Conservation (phyloP, 1,140 invertebrate genomes). For the Samia ricini region DNA sequence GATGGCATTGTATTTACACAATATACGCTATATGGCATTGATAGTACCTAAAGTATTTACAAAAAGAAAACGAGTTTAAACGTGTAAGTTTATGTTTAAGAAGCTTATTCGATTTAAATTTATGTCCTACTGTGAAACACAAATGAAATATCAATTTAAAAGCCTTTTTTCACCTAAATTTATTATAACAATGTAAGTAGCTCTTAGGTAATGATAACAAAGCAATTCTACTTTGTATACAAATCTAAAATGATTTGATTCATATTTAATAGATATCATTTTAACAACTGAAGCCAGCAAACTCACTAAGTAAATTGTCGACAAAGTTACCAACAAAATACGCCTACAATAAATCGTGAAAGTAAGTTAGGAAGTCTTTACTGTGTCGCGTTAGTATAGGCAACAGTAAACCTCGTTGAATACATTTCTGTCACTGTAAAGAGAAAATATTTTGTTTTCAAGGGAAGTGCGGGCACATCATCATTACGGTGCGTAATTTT, state of each 20-base stretch:
- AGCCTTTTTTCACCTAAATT: too few species aligned
- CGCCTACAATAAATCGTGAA: constrained; percentile 19
- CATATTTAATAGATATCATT: background rate
- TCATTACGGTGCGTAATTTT: constrained; percentile 75
- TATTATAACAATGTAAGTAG: too few species aligned
- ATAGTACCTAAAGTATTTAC: background rate
- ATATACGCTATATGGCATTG: background rate
- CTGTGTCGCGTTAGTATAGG: constrained; percentile 15
- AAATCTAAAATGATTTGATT: too few species aligned
- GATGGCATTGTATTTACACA: background rate
- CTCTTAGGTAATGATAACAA: too few species aligned
- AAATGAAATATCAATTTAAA: too few species aligned
- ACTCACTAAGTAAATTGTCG: background rate
- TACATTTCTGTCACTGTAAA: constrained; percentile 68
- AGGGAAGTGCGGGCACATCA: constrained; percentile 72
- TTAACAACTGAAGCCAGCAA: background rate
- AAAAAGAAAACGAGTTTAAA: too few species aligned
- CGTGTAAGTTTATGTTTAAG: too few species aligned
- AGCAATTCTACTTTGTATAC: too few species aligned
- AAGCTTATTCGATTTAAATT: too few species aligned
- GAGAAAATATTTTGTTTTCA: constrained; percentile 72
- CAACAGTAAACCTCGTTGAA: constrained; percentile 51
- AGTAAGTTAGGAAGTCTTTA: constrained; percentile 19
- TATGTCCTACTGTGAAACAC: too few species aligned
- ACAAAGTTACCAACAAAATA: constrained; percentile 4